Percentiles rank a stretch among this genome's conserved stretches.
Conservation (phyloP, 1,140 invertebrate species). For the Lanistes nyassanus region DNA sequence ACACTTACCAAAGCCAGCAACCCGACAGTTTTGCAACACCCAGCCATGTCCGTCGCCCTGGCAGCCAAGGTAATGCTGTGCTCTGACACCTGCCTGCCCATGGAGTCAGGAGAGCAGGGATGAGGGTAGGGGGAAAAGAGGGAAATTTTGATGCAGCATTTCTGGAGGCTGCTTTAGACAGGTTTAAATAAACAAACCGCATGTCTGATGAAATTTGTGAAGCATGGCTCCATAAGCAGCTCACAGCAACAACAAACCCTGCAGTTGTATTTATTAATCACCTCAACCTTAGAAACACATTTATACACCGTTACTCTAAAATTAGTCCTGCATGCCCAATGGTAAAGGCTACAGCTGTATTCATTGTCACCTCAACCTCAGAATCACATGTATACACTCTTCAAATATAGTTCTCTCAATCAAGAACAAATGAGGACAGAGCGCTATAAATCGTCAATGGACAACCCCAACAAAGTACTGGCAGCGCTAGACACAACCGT, state of each 20-base stretch:
- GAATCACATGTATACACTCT: neutral
- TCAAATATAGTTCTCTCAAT: neutral
- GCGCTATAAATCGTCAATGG: too few species aligned
- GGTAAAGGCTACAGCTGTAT: too few species aligned
- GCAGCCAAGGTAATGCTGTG: conserved; percentile 68
- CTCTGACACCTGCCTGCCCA: neutral
- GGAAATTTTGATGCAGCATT: neutral
- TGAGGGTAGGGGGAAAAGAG: neutral
- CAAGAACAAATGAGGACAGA: too few species aligned
- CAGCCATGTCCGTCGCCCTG: conserved; percentile 74
- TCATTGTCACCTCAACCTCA: conserved; percentile 63
- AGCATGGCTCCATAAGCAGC: too few species aligned
- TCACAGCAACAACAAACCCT: too few species aligned
- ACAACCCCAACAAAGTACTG: too few species aligned
- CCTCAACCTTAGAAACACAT: too few species aligned
- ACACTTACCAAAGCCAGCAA: conserved; percentile 64
- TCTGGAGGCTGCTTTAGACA: neutral
- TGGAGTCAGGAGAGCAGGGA: neutral
- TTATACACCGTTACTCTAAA: too few species aligned
- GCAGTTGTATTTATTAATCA: too few species aligned
- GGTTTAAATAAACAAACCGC: neutral
- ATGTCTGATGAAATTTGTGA: too few species aligned
- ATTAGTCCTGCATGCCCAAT: too few species aligned
- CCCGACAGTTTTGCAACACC: conserved; percentile 71
- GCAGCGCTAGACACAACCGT: too few species aligned